Conservation (phyloP, 1,140 invertebrate genomes). For the Trachelipus rathkii region DNA sequence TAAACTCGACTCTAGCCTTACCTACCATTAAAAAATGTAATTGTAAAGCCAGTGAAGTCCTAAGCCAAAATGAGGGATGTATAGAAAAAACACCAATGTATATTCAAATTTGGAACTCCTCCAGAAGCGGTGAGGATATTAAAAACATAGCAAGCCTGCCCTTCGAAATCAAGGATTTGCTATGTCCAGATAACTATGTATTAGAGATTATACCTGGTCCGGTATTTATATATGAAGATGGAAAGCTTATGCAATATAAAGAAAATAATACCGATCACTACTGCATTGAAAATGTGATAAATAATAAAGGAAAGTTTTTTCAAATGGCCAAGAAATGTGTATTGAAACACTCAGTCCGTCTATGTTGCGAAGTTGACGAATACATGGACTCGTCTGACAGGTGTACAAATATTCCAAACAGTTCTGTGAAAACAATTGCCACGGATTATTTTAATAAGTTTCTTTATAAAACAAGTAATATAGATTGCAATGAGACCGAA, state of each 20-base stretch:
- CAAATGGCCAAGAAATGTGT: not conserved
- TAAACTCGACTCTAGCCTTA: not conserved
- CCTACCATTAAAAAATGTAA: not conserved
- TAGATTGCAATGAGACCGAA: no score
- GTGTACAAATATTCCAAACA: not conserved
- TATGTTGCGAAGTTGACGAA: not conserved
- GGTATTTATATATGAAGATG: not conserved
- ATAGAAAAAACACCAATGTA: not conserved
- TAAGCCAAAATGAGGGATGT: not conserved
- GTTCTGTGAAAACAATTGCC: no score
- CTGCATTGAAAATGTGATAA: not conserved
- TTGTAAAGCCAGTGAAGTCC: not conserved
- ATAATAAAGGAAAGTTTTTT: not conserved
- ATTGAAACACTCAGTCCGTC: not conserved
- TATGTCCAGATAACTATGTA: not conserved
- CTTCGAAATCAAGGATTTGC: not conserved
- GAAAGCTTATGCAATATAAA: not conserved
- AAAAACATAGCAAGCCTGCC: not conserved
- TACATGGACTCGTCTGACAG: not conserved
- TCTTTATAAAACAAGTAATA: no score
- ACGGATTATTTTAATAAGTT: no score
- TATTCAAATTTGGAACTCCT: not conserved
- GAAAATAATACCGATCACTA: not conserved
- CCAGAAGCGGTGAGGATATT: not conserved
- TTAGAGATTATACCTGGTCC: not conserved